A percentile compares a stretch with the other conserved stretches of the same genome.
These are phyloP conservation scores for Acestrorhynchus altus DNA, from an alignment of 2,797 vertebrate genomes.

Conservation along the genomic window DNA sequence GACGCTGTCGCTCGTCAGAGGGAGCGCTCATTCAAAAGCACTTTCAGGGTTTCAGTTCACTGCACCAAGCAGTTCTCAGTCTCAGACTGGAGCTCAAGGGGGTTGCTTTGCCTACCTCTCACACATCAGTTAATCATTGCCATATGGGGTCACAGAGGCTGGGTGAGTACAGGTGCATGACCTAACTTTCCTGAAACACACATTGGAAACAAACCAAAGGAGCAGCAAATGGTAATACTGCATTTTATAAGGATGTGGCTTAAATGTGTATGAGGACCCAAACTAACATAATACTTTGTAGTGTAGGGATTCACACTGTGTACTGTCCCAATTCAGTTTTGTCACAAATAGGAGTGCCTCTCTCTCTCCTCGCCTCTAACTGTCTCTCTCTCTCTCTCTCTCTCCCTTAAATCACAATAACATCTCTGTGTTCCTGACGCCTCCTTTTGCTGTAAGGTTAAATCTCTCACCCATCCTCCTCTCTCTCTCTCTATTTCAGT, in stretches of 20 bases:
- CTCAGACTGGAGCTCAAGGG: background rate
- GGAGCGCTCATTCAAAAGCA: background rate
- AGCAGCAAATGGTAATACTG: background rate
- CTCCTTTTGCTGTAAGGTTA: conserved; percentile 43
- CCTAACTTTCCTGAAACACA: conserved; percentile 21
- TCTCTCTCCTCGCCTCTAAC: too few species aligned
- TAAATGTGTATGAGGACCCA: too few species aligned
- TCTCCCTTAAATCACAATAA: too few species aligned
- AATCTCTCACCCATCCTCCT: conserved; percentile 53
- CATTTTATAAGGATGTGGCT: conserved; percentile 10
- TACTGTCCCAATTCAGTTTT: conserved; percentile 18
- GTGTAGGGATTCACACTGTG: too few species aligned
- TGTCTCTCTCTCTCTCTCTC: too few species aligned
- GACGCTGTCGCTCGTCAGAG: background rate
- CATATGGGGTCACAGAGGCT: conserved; percentile 17
- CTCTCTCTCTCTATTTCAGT: conserved; percentile 62
- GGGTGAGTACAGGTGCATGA: conserved; percentile 25
- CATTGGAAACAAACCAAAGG: conserved; percentile 8
- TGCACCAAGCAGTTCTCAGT: conserved; percentile 28
- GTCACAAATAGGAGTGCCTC: background rate
- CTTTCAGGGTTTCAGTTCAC: conserved; percentile 1
- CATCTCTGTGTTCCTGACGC: conserved; percentile 30
- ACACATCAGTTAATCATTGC: conserved; percentile 42
- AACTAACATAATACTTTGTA: too few species aligned
- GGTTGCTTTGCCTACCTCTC: conserved; percentile 25